phyloP scores from a whole-genome alignment of 1,140 invertebrate species.

The Proales similis region DNA sequence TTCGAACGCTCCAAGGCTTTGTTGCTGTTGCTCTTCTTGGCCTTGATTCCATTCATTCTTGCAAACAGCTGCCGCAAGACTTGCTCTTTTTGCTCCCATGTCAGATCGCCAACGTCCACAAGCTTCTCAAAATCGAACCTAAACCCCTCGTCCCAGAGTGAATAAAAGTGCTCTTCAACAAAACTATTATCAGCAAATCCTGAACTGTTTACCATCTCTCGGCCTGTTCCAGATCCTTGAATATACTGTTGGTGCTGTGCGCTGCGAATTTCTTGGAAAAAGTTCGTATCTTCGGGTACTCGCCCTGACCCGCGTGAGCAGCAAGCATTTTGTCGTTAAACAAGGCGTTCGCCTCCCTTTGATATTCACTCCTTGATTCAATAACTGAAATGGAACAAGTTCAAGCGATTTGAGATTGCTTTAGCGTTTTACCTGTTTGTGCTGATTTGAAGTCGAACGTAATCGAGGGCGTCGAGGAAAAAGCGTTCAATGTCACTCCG shows the following conservation, averaged over 20 bases:
- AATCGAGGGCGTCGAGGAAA: constrained; percentile 48
- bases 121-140: constrained; percentile 45
- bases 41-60: constrained; percentile 47
- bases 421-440: constrained; percentile 9
- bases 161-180: constrained; percentile 20
- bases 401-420: background rate
- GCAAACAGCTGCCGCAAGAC: constrained; percentile 51
- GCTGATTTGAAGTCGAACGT: constrained; percentile 48
- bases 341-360: constrained; percentile 47
- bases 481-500: constrained; percentile 52
- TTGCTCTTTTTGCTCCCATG: constrained; percentile 53
- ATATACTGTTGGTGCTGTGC: constrained; percentile 52
- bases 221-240: constrained; percentile 50
- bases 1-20: too few species aligned
- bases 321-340: constrained; percentile 51
- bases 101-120: constrained; percentile 50
- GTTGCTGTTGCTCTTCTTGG: constrained; percentile 2
- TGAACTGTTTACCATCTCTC: constrained; percentile 47
- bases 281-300: constrained; percentile 51
- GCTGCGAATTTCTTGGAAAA: constrained; percentile 47
- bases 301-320: constrained; percentile 47
- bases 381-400: background rate
- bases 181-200: background rate
- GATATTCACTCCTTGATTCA: constrained; percentile 47
- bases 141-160: constrained; percentile 2